phyloP scores from a whole-genome alignment of 2,888 invertebrate genomes.

The Kuschelorhynchus macadamiae region DNA sequence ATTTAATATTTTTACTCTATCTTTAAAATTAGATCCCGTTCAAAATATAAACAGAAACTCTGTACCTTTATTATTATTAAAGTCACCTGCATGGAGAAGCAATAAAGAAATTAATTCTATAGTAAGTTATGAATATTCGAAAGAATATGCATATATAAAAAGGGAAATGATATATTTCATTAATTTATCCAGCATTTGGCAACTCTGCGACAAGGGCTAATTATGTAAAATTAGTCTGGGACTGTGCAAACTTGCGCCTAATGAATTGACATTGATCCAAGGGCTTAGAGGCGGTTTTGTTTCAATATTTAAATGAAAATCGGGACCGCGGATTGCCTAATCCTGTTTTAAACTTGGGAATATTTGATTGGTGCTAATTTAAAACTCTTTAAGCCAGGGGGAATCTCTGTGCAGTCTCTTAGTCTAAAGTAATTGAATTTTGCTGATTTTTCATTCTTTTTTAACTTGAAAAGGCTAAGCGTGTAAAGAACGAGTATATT shows the following conservation, averaged over 20 bases:
- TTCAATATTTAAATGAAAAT: constrained; percentile 65
- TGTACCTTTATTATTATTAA: no score
- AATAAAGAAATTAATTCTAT: no score
- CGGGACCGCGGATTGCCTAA: constrained; percentile 48
- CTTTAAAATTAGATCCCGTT: no score
- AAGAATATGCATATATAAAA: no score
- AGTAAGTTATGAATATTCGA: no score
- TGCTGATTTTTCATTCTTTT: constrained; percentile 6
- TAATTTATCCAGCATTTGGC: no score
- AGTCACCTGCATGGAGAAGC: no score
- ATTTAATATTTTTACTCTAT: no score
- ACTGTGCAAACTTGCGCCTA: constrained; percentile 67
- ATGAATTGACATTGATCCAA: constrained; percentile 69
- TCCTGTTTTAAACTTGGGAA: constrained; percentile 47
- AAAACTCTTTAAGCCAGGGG: constrained; percentile 46
- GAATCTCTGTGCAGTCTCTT: constrained; percentile 27
- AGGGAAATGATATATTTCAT: no score
- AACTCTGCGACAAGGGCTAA: constrained; percentile 54
- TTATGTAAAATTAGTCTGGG: constrained; percentile 67
- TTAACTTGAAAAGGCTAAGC: not conserved
- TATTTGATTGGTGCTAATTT: constrained; percentile 50
- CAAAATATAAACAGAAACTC: no score
- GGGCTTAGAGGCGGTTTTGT: constrained; percentile 63
- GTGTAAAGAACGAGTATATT: no score
- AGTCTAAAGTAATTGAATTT: constrained; percentile 24